Conservation (phyloP, 2,888 invertebrate species). For the Cataglyphis altisquamis region DNA sequence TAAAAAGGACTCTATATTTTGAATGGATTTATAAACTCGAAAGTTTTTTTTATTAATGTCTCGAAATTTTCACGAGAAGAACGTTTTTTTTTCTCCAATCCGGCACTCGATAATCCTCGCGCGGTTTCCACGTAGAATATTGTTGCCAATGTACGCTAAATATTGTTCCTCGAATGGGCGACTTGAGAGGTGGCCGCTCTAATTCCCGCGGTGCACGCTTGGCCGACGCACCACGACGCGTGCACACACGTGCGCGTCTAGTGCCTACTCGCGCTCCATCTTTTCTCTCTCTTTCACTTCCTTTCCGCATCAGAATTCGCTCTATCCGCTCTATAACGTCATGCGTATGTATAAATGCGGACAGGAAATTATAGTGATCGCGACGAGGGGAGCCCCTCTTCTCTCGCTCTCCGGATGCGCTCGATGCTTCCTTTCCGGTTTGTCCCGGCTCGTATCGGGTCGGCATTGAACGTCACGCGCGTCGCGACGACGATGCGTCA, state of each 20-base stretch:
- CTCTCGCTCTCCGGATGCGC: slow-evolving; percentile 78
- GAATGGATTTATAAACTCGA: not conserved
- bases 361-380: slow-evolving; percentile 78
- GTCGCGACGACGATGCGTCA: slow-evolving; percentile 9
- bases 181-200: slow-evolving; percentile 34
- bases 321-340: slow-evolving; percentile 73
- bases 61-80: not conserved
- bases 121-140: not conserved
- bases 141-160: slow-evolving; percentile 22
- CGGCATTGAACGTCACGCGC: slow-evolving; percentile 43
- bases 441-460: slow-evolving; percentile 31
- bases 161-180: slow-evolving; percentile 25
- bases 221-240: slow-evolving; percentile 34
- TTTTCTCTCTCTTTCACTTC: slow-evolving; percentile 2
- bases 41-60: not conserved
- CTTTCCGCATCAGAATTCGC: slow-evolving; percentile 47
- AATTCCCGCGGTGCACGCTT: slow-evolving; percentile 54
- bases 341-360: slow-evolving; percentile 64
- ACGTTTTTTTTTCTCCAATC: not conserved
- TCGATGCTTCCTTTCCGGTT: slow-evolving; percentile 81
- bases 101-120: not conserved
- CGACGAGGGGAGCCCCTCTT: slow-evolving; percentile 30
- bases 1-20: not conserved
- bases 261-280: not conserved
- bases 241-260: not conserved